These are phyloP conservation scores for Orientallactaga bullata DNA, from an alignment of 2,113 vertebrate species.

Conservation along the genomic window DNA sequence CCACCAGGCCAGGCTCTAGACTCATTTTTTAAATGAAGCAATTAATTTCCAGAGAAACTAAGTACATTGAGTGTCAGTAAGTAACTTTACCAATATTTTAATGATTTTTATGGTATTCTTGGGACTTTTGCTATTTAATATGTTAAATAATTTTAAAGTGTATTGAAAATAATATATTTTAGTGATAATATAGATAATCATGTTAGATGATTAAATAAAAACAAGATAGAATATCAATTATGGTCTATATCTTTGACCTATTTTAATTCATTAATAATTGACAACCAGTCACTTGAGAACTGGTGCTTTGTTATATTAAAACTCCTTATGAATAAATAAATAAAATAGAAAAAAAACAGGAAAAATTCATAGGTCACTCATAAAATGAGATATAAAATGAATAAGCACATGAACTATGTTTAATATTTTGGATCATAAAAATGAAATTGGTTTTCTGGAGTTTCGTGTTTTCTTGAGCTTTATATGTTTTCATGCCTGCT, in stretches of 20 bases:
- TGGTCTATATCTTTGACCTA: not conserved
- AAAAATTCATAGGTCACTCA: not conserved
- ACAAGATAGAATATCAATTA: not conserved
- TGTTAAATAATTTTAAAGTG: not conserved
- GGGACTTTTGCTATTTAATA: not conserved
- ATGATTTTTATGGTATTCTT: not conserved
- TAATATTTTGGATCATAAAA: not conserved
- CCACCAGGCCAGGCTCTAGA: too few species aligned
- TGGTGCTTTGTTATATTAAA: not conserved
- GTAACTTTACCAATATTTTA: not conserved
- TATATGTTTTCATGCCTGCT: too few species aligned
- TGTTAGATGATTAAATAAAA: not conserved
- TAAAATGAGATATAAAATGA: not conserved
- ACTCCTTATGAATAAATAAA: not conserved
- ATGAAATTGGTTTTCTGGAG: too few species aligned
- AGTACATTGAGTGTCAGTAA: not conserved
- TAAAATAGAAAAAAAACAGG: not conserved
- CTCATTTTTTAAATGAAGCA: not conserved
- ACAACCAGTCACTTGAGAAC: not conserved
- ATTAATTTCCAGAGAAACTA: not conserved
- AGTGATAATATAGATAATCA: not conserved
- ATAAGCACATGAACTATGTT: not conserved
- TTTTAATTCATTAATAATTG: not conserved
- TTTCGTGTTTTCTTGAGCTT: too few species aligned
- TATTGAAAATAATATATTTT: not conserved